Percentiles rank a stretch among this genome's conserved stretches.
phyloP scores from a whole-genome alignment of 2,888 invertebrate species.

The Metellina segmentata region DNA sequence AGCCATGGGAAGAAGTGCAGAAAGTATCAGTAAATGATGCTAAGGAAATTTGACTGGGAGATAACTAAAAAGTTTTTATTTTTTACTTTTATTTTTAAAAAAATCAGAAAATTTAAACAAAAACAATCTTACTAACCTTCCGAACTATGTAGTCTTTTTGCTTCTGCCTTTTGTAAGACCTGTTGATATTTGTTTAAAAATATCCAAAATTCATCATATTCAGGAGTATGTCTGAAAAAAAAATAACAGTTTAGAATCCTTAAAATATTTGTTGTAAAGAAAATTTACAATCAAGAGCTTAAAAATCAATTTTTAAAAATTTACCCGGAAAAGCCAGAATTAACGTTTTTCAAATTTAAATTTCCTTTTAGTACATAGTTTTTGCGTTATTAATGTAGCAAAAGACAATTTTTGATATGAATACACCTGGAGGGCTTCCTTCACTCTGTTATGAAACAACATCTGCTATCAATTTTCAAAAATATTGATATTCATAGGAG shows the following conservation, averaged over 20 bases:
- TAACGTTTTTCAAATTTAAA: not conserved
- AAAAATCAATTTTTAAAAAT: not conserved
- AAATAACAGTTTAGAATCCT: not conserved
- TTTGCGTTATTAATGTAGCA: no score
- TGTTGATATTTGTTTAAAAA: slow-evolving; percentile 77
- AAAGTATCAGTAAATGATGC: not conserved
- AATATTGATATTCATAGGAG: no score
- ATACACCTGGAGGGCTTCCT: no score
- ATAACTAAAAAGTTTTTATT: not conserved
- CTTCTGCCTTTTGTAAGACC: slow-evolving; percentile 68
- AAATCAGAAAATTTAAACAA: not conserved
- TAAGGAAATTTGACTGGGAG: not conserved
- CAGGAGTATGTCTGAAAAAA: slow-evolving; percentile 69
- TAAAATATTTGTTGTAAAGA: not conserved
- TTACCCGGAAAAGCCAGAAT: not conserved
- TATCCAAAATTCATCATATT: slow-evolving; percentile 78
- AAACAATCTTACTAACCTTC: not conserved
- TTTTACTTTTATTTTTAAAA: not conserved
- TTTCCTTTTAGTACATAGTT: not conserved
- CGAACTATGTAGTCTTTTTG: slow-evolving; percentile 12
- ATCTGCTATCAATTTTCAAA: no score
- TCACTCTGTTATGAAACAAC: no score
- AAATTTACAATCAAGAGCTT: not conserved
- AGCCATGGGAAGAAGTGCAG: no score
- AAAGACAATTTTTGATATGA: no score